A percentile compares a stretch with the other conserved stretches of the same genome.
phyloP scores from a whole-genome alignment of 92 coral and sea anemone species.

The Palythoa grandis region DNA sequence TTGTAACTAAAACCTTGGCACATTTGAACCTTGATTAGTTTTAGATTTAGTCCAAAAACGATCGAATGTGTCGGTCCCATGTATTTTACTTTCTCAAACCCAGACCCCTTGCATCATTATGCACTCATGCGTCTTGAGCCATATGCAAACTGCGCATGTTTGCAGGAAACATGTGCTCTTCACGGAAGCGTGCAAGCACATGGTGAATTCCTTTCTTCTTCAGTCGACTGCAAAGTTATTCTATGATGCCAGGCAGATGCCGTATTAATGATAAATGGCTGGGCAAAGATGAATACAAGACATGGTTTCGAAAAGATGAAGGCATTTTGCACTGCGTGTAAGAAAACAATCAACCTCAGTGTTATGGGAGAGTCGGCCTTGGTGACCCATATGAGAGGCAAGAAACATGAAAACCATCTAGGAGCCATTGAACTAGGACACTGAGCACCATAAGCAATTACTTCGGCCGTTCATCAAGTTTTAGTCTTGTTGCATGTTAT shows the following conservation, averaged over 20 bases:
- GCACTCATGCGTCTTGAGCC: not conserved
- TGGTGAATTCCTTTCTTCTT: not conserved
- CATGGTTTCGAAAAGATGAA: no score
- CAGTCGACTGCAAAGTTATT: not conserved
- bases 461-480: conserved; percentile 35
- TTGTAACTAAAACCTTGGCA: not conserved
- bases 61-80: not conserved
- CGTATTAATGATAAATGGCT: not conserved
- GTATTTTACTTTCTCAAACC: not conserved
- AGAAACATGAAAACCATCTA: conserved; percentile 36
- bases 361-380: conserved; percentile 50
- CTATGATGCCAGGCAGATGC: conserved; percentile 13
- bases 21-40: not conserved
- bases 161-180: not conserved
- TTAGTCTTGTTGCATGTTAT: no score
- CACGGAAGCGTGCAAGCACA: not conserved
- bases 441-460: not conserved
- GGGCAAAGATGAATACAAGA: no score
- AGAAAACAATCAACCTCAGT: conserved; percentile 10
- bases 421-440: conserved; percentile 16
- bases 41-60: not conserved
- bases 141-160: not conserved
- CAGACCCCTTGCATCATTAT: not conserved
- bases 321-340: not conserved
- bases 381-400: conserved; percentile 49